Evolutionary conservation across 2,888 invertebrate species (phyloP).

Genomic region (Trichacis sp.): DNA sequence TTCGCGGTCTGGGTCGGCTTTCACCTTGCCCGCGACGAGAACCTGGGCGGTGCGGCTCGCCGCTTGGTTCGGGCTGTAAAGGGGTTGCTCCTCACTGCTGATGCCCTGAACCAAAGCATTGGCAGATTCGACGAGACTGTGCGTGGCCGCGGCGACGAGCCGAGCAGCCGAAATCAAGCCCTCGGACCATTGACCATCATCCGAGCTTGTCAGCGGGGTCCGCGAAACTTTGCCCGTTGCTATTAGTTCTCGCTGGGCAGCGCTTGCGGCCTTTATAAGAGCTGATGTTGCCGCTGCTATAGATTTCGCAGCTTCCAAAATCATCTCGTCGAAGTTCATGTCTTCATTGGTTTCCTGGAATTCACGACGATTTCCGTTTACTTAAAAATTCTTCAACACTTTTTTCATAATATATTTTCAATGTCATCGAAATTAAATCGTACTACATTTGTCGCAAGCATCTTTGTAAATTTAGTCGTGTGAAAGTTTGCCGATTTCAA

Average conservation of each 20-base stretch:
- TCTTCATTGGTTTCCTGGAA: conserved; percentile 91
- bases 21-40: conserved; percentile 98
- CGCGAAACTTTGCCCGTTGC: conserved; percentile 88
- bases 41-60: conserved; percentile 98
- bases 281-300: conserved; percentile 98
- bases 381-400: too few species aligned
- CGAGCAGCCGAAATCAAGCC: conserved; percentile 95
- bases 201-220: conserved; percentile 85
- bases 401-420: too few species aligned
- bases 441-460: too few species aligned
- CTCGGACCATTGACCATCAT: conserved; percentile 98
- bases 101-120: conserved; percentile 95
- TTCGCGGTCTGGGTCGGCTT: conserved; percentile 97
- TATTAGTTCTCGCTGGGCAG: conserved; percentile 96
- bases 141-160: conserved; percentile 96
- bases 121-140: conserved; percentile 97
- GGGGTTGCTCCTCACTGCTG: conserved; percentile 88
- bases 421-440: too few species aligned
- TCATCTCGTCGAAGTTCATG: conserved; percentile 99
- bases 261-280: conserved; percentile 94
- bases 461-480: too few species aligned
- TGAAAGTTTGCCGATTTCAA: too few species aligned
- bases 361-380: too few species aligned
- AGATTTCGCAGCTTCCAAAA: conserved; percentile 96
- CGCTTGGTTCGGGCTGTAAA: conserved; percentile 95